Conservation (phyloP, 2,113 vertebrate species). For the human region DNA sequence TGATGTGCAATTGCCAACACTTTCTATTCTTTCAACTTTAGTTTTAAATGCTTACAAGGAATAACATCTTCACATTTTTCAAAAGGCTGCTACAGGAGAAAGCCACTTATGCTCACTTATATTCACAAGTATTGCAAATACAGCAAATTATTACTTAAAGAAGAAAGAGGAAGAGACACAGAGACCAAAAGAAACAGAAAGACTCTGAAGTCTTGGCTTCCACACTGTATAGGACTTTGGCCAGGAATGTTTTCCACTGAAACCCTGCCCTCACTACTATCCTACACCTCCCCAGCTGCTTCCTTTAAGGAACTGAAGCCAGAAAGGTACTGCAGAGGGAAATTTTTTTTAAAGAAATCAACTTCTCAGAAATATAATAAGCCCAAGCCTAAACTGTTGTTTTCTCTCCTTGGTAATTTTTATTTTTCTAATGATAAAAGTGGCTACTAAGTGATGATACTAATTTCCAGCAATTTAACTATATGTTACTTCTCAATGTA, state of each 20-base stretch:
- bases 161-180: background rate
- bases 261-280: background rate
- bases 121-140: conserved; percentile 54
- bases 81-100: conserved; percentile 58
- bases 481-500: background rate
- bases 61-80: conserved; percentile 66
- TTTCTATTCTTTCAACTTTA: conserved; percentile 60
- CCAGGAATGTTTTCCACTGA: background rate
- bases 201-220: background rate
- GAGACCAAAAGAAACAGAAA: background rate
- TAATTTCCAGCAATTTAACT: background rate
- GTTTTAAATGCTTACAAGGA: conserved; percentile 71
- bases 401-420: background rate
- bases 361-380: background rate
- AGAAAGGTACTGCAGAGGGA: background rate
- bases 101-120: conserved; percentile 40
- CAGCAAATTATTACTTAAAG: conserved; percentile 62
- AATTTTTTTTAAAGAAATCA: background rate
- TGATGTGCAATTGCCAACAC: conserved; percentile 67
- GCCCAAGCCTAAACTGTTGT: background rate
- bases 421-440: background rate
- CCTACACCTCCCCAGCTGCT: background rate
- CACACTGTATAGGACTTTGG: background rate
- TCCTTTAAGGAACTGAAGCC: background rate
- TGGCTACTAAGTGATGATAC: background rate